These are phyloP conservation scores for Helogale parvula DNA, from an alignment of 2,113 vertebrate species.

Conservation along the genomic window DNA sequence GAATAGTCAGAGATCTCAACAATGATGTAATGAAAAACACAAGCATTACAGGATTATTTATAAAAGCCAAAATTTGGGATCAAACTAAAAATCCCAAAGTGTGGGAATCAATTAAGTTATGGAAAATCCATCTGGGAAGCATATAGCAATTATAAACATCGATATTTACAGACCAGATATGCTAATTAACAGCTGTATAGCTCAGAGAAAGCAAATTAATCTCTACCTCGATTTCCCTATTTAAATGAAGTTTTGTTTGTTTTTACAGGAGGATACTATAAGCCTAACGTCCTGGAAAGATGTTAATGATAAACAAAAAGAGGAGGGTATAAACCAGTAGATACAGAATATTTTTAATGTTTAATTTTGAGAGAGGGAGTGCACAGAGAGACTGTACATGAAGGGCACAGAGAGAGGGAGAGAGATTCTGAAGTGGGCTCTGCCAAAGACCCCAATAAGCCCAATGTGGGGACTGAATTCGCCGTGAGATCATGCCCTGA, in stretches of 20 bases:
- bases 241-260: background rate
- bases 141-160: background rate
- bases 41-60: background rate
- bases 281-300: background rate
- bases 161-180: slow-evolving; percentile 13
- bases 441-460: too few species aligned
- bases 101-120: background rate
- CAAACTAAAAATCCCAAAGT: slow-evolving; percentile 26
- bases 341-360: background rate
- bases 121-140: background rate
- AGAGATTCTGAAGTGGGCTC: too few species aligned
- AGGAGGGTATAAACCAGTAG: background rate
- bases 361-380: too few species aligned
- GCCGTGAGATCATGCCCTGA: too few species aligned
- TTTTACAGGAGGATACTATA: background rate
- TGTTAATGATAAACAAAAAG: background rate
- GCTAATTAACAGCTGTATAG: background rate
- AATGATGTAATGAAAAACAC: slow-evolving; percentile 25
- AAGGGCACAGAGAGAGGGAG: too few species aligned
- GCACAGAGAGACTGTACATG: too few species aligned
- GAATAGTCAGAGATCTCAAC: background rate
- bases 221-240: background rate
- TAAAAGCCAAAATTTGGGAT: slow-evolving; percentile 13
- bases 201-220: background rate
- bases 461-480: too few species aligned